Base-by-base conservation (phyloP, 35 echinoderm and acorn worm species). In the Ptychodera flava region DNA sequence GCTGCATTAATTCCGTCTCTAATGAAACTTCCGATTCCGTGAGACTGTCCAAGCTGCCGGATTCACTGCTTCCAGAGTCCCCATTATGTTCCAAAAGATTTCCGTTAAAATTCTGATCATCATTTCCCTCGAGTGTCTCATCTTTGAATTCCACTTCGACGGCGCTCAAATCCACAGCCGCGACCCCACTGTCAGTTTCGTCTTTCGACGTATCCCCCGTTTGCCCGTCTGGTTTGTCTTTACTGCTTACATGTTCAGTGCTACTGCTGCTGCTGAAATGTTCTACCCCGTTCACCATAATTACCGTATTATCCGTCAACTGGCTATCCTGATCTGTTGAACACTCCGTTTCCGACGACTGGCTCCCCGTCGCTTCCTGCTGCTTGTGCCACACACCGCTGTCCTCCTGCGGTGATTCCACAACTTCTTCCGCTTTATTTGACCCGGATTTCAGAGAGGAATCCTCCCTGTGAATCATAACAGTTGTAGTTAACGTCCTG, bases 391-490 rank as follows among this genome's bases (percentile, higher is more conserved):
- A 64, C 45, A 64, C 45, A n/a, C n/a, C n/a, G 22, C 45, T 64
- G 22, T 64, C 45, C 45, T 64, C 45, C 22, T 64, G 45, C 45
- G 22, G n/a, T n/a, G n/a, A 64, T 12, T 64, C 45, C 22, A 22
- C 6, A 64, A 6, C 22, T 6, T 64, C 45, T 22, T 64, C 45
- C 6, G 6, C 22, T 22, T 36, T 30, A 34, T 15, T 15, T 16
- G 35, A n/a, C 1, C n/a, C 82, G n/a, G 16, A 34, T 31, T 34
- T 36, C 30, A 83, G 37, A 1, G 82, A 83, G 33, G 82, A 83
- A 28, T 83, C 82, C 35, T 83, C 82, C 1, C 82, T 16, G 29
- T 83, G 82, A 30, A 83, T 83, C 1, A 83, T 34, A 37, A 35
- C 82, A 37, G 33, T 83, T 16, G 82, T 83, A 27, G 37, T 36